Percentiles rank a stretch among this genome's conserved stretches.
These are phyloP conservation scores for Scolopax rusticola DNA, from an alignment of 2,797 vertebrate genomes.

Conservation along the genomic window DNA sequence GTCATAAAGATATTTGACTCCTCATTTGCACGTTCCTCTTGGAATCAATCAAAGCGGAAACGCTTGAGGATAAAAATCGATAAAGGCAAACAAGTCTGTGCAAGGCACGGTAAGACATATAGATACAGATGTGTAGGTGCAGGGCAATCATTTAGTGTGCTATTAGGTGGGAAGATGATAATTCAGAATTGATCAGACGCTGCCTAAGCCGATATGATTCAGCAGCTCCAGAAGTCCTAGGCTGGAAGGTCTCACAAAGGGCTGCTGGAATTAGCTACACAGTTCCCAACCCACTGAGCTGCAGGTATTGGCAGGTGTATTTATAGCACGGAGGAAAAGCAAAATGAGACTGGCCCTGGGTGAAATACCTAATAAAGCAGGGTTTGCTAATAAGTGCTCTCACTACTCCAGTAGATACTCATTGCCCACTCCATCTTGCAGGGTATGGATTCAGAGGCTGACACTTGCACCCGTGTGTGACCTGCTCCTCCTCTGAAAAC, in stretches of 20 bases:
- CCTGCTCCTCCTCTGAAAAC: background rate
- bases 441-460: background rate
- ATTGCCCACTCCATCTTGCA: background rate
- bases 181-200: constrained; percentile 19
- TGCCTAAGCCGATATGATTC: background rate
- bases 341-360: constrained; percentile 7
- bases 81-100: background rate
- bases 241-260: background rate
- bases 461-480: rapidly evolving
- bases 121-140: background rate
- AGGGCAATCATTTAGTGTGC: background rate
- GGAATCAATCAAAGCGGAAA: constrained; percentile 8
- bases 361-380: background rate
- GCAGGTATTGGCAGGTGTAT: background rate
- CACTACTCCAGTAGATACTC: background rate
- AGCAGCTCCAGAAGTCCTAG: background rate
- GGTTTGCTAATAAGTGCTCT: background rate
- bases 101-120: background rate
- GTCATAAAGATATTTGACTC: constrained; percentile 46
- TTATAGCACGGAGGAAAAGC: background rate
- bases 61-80: constrained; percentile 31
- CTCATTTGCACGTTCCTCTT: constrained; percentile 18
- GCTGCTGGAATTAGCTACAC: background rate
- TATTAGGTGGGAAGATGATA: background rate
- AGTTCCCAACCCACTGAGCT: background rate